phyloP scores from a whole-genome alignment of 2,888 invertebrate species.

The Leptinotarsa peninsularis region DNA sequence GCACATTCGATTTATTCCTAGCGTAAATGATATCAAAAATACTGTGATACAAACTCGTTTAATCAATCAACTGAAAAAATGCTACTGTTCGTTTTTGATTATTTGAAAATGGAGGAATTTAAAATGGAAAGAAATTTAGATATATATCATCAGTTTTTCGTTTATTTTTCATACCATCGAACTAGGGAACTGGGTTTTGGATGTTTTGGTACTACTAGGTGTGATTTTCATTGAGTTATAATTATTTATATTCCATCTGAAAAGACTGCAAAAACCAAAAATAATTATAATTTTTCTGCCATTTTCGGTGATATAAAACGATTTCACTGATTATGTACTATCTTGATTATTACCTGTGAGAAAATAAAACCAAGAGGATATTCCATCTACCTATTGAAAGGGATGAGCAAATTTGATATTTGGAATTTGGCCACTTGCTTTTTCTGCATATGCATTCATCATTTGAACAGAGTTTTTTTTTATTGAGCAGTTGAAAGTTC shows the following conservation, averaged over 20 bases:
- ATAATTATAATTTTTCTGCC: background rate
- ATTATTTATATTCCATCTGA: background rate
- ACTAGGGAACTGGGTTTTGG: background rate
- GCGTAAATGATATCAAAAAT: no score
- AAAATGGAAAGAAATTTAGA: no score
- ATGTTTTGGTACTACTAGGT: background rate
- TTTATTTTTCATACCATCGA: no score
- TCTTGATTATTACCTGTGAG: background rate
- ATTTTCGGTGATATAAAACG: no score
- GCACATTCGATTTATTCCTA: no score
- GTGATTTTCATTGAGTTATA: background rate
- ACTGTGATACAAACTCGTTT: no score
- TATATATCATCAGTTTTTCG: no score
- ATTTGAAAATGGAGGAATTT: no score
- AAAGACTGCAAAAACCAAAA: slow-evolving; percentile 16
- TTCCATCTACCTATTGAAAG: no score
- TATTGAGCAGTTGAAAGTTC: background rate
- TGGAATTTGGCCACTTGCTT: background rate
- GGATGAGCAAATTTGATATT: no score
- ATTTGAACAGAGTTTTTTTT: background rate
- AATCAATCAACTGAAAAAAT: no score
- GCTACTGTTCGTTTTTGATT: no score
- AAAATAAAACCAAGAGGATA: background rate
- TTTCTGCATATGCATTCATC: background rate
- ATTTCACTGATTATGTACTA: background rate